These are phyloP conservation scores for Meles meles DNA, from an alignment of 2,113 vertebrate species.

Conservation along the genomic window DNA sequence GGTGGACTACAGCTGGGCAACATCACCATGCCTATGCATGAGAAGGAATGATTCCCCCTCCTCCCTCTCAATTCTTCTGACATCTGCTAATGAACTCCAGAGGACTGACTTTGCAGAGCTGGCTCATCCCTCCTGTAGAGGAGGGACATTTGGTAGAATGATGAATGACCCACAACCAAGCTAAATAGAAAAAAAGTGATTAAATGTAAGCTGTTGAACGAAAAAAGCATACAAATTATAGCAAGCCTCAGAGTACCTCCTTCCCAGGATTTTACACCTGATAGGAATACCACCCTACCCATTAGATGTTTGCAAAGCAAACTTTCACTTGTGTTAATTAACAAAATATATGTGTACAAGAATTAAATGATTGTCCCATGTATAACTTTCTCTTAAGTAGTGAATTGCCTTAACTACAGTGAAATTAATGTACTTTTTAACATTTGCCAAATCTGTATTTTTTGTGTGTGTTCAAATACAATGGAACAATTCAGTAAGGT, in stretches of 20 bases:
- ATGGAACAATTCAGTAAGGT: not conserved
- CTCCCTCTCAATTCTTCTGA: not conserved
- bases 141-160: not conserved
- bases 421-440: conserved; percentile 22
- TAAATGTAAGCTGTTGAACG: not conserved
- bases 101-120: not conserved
- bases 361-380: not conserved
- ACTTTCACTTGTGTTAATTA: conserved; percentile 34
- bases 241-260: not conserved
- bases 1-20: not conserved
- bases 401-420: not conserved
- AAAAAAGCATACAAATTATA: not conserved
- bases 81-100: not conserved
- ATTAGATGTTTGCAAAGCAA: conserved; percentile 22
- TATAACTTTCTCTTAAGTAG: conserved; percentile 1
- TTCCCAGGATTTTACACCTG: not conserved
- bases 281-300: not conserved
- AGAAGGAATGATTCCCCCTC: not conserved
- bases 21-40: not conserved
- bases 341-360: conserved; percentile 13
- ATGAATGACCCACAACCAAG: not conserved
- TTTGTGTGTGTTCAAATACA: conserved; percentile 26
- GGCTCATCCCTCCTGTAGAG: not conserved
- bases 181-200: conserved; percentile 14
- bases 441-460: conserved; percentile 36